Base-by-base conservation (phyloP, 1,140 invertebrate genomes). In the Panagrolaimus sp. region DNA sequence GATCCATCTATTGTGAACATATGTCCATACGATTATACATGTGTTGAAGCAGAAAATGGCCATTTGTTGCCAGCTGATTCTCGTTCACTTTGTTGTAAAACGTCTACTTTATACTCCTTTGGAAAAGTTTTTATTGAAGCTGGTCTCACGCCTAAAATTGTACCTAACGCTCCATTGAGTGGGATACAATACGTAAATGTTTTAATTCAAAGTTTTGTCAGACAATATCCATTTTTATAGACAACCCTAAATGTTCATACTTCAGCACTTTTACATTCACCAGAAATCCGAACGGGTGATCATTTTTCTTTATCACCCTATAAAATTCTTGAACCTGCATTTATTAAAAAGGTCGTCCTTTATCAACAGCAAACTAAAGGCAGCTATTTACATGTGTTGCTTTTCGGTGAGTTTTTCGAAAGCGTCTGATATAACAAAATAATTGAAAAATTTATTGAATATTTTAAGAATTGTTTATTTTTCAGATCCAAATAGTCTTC, bases 21-120 rank as follows among this genome's bases (percentile, higher is more conserved):
- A 46, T 74, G 72, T 44, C 72, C 72, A 11, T 69, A 68, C 43
- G 72, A 74, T n/a, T 74, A 72, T 46, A 74, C 73, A 45, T 74
- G 72, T 46, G 72, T 74, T 23, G 72, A 74, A 63, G 70, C 72
- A 43, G 72, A 63, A 9, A 74, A 74, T 31, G 72, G 72, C 9
- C 69, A 74, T 67, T 63, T 69, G n/a, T 46, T 74, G 11, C 72
- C 72, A 16, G 9, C 72, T 9, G 72, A 74, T 44, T 67, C 63
- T 8, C 62, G 72, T 7, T 69, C 66, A 48, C 67, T 74, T 20
- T 74, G 72, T 63, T 74, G 72, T 51, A 74, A 74, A 63, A 74
- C 72, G 3, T 70, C 63, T 0, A 74, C 72, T 16, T 62, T 74
- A 5, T 74, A 74, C 65, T 73, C 71, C 25, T 74, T 74, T 66